A percentile compares a stretch with the other conserved stretches of the same genome.
Evolutionary conservation across 2,113 vertebrate species (phyloP).

Genomic region (Tachycineta bicolor): DNA sequence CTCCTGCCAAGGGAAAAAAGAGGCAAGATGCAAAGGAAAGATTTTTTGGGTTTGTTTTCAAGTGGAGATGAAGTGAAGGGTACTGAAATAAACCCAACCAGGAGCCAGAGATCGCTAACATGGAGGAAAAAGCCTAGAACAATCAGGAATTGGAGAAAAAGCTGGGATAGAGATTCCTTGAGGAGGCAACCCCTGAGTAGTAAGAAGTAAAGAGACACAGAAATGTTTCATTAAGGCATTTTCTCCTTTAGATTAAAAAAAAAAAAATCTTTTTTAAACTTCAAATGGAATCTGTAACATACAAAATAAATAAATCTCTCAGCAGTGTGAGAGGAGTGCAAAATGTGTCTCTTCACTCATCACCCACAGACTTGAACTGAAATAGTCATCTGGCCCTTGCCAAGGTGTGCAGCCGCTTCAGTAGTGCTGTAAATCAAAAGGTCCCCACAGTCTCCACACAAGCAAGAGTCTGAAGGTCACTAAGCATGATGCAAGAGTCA

Average conservation of each 20-base stretch:
- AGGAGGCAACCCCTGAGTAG: background rate
- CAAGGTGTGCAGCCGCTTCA: conserved; percentile 54
- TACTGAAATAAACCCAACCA: conserved; percentile 11
- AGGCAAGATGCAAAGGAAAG: conserved; percentile 34
- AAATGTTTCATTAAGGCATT: background rate
- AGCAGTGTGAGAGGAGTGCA: conserved; percentile 14
- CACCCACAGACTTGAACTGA: conserved; percentile 38
- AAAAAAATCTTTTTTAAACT: background rate
- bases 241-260: background rate
- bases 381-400: conserved; percentile 50
- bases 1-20: conserved; percentile 37
- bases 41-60: background rate
- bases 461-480: conserved; percentile 42
- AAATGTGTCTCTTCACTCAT: conserved; percentile 36
- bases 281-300: background rate
- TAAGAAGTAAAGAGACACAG: background rate
- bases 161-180: background rate
- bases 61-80: conserved; percentile 18
- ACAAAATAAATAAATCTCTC: conserved; percentile 37
- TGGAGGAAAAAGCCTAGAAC: background rate
- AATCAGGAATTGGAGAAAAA: background rate
- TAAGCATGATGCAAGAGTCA: conserved; percentile 14
- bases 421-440: conserved; percentile 37
- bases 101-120: background rate
- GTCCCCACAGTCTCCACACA: background rate